Evolutionary conservation across 2,888 invertebrate genomes (phyloP).

Genomic region (Dione vanillae): DNA sequence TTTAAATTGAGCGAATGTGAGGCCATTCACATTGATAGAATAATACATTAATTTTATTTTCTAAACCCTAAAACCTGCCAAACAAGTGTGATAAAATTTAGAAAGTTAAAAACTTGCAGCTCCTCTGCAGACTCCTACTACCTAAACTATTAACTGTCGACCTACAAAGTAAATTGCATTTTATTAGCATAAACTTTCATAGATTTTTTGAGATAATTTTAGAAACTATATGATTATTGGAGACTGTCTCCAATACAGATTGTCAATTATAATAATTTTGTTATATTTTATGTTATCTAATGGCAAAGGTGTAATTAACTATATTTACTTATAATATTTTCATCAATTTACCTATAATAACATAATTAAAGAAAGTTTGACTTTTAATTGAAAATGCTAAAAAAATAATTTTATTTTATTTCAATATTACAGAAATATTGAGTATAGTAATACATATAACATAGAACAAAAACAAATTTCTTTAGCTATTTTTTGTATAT

Average conservation of each 20-base stretch:
- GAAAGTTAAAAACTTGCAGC: constrained; percentile 77
- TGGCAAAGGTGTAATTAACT: not conserved
- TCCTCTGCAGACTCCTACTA: constrained; percentile 71
- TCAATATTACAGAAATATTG: no score
- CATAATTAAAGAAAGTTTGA: not conserved
- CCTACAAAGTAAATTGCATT: constrained; percentile 81
- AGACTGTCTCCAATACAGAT: not conserved
- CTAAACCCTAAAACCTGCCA: constrained; percentile 78
- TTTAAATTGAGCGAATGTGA: constrained; percentile 29
- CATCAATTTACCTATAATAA: not conserved
- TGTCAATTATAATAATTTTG: not conserved
- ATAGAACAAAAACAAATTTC: constrained; percentile 1
- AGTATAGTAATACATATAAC: constrained; percentile 11
- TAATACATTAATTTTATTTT: constrained; percentile 56
- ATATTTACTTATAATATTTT: not conserved
- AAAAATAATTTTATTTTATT: no score
- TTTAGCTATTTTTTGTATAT: constrained; percentile 10
- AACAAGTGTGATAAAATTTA: constrained; percentile 76
- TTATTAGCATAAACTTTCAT: constrained; percentile 80
- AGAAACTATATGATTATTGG: constrained; percentile 39
- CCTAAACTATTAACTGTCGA: constrained; percentile 67
- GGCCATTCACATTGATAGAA: constrained; percentile 43
- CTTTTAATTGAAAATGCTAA: no score
- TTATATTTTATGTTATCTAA: not conserved
- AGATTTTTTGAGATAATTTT: constrained; percentile 41